Percentiles rank a stretch among this genome's conserved stretches.
Evolutionary conservation across 2,888 invertebrate genomes (phyloP).

Genomic region (Cremastinae sp.): DNA sequence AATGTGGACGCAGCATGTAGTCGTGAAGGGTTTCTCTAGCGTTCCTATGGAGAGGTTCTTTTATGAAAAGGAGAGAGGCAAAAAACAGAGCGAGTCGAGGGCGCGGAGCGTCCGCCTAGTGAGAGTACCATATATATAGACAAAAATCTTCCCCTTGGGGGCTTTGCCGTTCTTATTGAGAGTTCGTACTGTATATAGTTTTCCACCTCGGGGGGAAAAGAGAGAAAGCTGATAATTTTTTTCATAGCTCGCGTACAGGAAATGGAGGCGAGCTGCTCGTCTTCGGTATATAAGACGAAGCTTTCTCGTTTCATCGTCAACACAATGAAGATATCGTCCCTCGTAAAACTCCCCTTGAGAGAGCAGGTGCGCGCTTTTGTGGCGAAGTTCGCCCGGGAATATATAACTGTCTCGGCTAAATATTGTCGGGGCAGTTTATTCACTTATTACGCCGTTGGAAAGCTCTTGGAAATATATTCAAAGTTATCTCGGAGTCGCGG

Average conservation of each 20-base stretch:
- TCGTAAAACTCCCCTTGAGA: constrained; percentile 5
- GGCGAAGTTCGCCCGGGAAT: neutral
- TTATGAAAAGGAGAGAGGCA: no score
- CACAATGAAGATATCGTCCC: constrained; percentile 17
- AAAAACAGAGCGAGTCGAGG: no score
- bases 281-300: no score
- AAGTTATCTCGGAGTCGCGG: neutral
- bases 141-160: no score
- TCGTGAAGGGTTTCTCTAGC: no score
- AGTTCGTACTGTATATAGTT: neutral
- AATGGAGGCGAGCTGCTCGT: neutral
- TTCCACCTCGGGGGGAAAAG: neutral
- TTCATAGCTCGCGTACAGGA: neutral
- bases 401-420: neutral
- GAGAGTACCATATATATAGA: no score
- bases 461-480: neutral
- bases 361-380: constrained; percentile 1
- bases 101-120: no score
- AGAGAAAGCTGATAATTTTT: neutral
- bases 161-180: no score
- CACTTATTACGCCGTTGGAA: neutral
- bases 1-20: no score
- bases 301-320: neutral
- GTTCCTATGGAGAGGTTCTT: no score
- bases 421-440: neutral